Base-by-base conservation (phyloP, 1,140 invertebrate genomes). In the Rhizoglyphus robini region DNA sequence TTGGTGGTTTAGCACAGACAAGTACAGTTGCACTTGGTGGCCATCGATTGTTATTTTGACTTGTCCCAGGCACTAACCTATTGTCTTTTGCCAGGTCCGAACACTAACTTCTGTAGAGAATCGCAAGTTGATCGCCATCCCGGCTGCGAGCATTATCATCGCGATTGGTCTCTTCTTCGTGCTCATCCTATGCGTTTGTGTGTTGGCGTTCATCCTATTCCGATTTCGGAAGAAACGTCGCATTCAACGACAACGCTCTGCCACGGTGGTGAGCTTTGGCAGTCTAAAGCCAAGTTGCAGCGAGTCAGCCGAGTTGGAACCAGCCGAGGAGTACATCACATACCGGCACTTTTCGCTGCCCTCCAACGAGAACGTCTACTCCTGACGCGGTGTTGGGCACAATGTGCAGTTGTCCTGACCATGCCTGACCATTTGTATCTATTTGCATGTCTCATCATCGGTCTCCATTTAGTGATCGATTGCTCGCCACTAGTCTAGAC, bases 71-170 rank as follows among this genome's bases (percentile, higher is more conserved):
- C n/a, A n/a, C n/a, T n/a, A n/a, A n/a, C n/a, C 23, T n/a, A 11
- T 1, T 23, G 27, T 34, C 57, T 18, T 8, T 66, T 27, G 5
- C 29, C 31, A 68, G 67, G 36, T 61, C n/a, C 62, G 67, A 23
- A 68, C 67, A 20, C 47, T 65, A 32, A 30, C 67, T 4, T 23
- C 58, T 15, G 13, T 60, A 13, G 58, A 60, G 13, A 29, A 32
- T 1, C 27, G 58, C 36, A 41, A 32, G 29, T 46, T 60, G 63
- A 76, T 92, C 20, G 88, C 88, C 23, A 81, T 91, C 38, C 88
- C 90, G 62, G 83, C 90, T 4, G 88, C 88, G 38, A 86, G 85
- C 71, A 87, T 85, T 67, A 83, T 90, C 81, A 88, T 87, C 64
- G 86, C 88, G 71, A 82, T 88, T 23, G 86, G 90, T 5, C 88